Base-by-base conservation (phyloP, 2,888 invertebrate genomes). In the Drosophila neonasuta region DNA sequence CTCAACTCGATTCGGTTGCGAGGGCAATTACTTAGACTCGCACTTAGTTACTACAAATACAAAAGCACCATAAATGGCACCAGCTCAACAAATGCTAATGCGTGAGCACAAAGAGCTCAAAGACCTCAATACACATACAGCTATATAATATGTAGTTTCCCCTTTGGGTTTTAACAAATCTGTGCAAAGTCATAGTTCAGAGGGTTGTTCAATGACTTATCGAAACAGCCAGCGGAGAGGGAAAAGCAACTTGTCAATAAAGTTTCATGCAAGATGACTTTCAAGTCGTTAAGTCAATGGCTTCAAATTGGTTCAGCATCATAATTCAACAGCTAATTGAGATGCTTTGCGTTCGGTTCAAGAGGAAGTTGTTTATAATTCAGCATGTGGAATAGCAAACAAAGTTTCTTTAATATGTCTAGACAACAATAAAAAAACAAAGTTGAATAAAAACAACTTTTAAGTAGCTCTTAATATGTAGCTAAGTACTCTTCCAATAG, bases 11-110 rank as follows among this genome's bases (percentile, higher is more conserved):
- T 29, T 49, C 52, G 69, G 64, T 55, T 58, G 61, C 41, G 42
- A 55, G 73, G 74, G 59, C 74, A 74, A 70, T 74, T 74, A 74
- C 69, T 66, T 61, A 57, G 34, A 34, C 54, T 44, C 29, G 36
- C 55, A 56, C 44, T 54, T 55, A 58, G 34, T 68, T 68, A 39
- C 46, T 44, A 32, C 17, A 49, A 10, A 52, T 46, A 55, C 52
- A 42, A 58, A 46, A 59, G 45, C 13, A 24, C 29, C 59, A 61
- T 54, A 71, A 60, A 41, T 50, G 30, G 11, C 39, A 42, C 15
- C 50, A 42, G 29, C 50, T 32, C 9, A 34, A 51, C 58, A 63
- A 72, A 68, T 72, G 67, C 50, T 50, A 60, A 71, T 66, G 49
- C 30, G 36, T 29, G 17, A 15, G 36, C 29, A 39, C 39, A 48